These are phyloP conservation scores for Phycodurus eques DNA, from an alignment of 2,113 vertebrate genomes.

Conservation along the genomic window DNA sequence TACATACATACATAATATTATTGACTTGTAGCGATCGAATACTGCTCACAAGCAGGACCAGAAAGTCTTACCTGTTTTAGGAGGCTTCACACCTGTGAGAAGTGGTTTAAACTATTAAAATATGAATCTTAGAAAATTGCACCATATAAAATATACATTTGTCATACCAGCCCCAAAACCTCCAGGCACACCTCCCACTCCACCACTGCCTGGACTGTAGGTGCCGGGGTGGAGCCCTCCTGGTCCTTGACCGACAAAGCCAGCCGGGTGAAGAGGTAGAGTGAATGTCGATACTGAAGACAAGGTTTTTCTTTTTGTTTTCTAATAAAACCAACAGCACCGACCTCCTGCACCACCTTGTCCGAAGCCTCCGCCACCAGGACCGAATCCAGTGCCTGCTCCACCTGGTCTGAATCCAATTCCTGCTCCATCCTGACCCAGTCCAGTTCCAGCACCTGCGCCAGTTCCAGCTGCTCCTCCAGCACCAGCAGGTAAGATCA, in stretches of 20 bases:
- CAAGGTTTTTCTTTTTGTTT: neutral
- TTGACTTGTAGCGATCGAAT: neutral
- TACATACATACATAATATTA: neutral
- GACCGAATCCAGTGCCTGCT: constrained; percentile 46
- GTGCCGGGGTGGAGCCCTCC: constrained; percentile 34
- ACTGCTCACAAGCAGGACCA: neutral
- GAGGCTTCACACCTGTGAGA: constrained; percentile 50
- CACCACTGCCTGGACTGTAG: neutral
- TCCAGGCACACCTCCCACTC: constrained; percentile 30
- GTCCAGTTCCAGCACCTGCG: constrained; percentile 32
- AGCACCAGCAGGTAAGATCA: constrained; percentile 66
- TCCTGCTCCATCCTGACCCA: constrained; percentile 42
- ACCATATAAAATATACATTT: neutral
- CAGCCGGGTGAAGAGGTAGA: constrained; percentile 16
- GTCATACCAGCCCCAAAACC: constrained; percentile 51
- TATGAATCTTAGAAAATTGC: neutral
- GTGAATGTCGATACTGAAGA: constrained; percentile 1
- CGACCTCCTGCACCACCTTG: constrained; percentile 46
- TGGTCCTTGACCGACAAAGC: constrained; percentile 45
- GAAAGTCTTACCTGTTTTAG: constrained; percentile 56
- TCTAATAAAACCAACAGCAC: neutral
- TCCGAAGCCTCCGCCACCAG: constrained; percentile 50
- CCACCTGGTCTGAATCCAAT: constrained; percentile 43
- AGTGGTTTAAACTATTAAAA: constrained; percentile 9
- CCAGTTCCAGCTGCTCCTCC: constrained; percentile 50